Conservation (phyloP, 2,888 invertebrate species). For the Rhaphigaster nebulosa region DNA sequence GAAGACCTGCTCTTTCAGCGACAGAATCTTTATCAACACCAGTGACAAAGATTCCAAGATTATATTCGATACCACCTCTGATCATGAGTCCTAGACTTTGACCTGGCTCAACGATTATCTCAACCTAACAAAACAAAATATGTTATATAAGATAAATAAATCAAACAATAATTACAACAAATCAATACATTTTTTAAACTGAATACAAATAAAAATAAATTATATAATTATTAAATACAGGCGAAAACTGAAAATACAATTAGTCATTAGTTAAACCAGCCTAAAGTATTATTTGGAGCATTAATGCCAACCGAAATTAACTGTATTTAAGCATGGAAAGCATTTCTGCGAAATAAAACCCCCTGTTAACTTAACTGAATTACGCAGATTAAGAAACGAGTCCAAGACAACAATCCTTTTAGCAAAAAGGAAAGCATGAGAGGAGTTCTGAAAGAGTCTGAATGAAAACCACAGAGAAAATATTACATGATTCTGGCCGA, state of each 20-base stretch:
- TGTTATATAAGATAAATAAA: not conserved
- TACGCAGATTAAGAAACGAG: no score
- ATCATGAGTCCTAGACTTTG: constrained; percentile 95
- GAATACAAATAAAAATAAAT: not conserved
- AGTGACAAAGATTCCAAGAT: constrained; percentile 94
- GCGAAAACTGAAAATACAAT: not conserved
- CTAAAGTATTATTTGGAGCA: not conserved
- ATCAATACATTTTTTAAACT: not conserved
- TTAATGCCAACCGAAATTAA: no score
- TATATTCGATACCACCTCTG: constrained; percentile 94
- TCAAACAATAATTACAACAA: constrained; percentile 60
- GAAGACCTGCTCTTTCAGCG: constrained; percentile 89
- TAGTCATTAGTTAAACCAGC: not conserved
- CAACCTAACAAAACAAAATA: constrained; percentile 74
- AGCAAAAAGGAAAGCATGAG: no score
- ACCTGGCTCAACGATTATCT: constrained; percentile 89
- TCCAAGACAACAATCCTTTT: no score
- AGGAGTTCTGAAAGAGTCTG: no score
- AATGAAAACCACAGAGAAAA: no score
- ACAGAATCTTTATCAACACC: constrained; percentile 95
- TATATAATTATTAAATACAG: not conserved
- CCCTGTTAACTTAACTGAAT: no score
- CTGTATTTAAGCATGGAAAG: no score
- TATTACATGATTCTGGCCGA: no score
- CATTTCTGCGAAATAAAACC: no score